Base-by-base conservation (phyloP, 1,140 invertebrate genomes). In the Himalopsyche phryganea region DNA sequence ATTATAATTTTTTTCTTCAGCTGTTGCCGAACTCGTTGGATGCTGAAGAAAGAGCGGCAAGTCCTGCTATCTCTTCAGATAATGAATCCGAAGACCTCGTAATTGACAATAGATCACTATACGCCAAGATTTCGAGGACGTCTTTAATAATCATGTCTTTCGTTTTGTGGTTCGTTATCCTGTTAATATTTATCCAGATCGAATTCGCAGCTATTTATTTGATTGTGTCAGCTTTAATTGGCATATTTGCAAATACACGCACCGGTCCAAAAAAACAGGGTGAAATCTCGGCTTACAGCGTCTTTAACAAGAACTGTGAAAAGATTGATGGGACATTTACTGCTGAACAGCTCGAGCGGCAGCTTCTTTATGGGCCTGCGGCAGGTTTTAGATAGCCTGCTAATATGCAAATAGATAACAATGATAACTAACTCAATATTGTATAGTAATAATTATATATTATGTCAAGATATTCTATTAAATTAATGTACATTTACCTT, bases 231-330 rank as follows among this genome's bases (percentile, higher is more conserved):
- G 72, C 82, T 0, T 78, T 98, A 44, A 67, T 90, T 64, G 82
- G 90, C 15, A 91, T 98, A 42, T 97, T 84, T 69, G 75, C 84
- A 0, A 98, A 94, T 70, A 94, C 92, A 32, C 75, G 91, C 42
- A 88, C 87, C 2, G 76, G 80, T 6, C 81, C 83, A 14, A 90
- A 82, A 69, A 84, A 80, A 51, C 73, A 71, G 40, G 85, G 86
- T 32, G 91, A 95, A 81, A 71, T 90, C 0, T 98, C 93, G 77
- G 95, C 96, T 0, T 99, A 98, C 72, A 98, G 95, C 50, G 96
- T 98, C 0, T 98, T 98, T 70, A 98, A 99, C 83, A 86, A 89
- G 60, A 87, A 96, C 67, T 98, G 91, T 78, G 83, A 92, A 70
- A 83, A 90, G 48, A 90, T 98, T 59, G 88, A 96, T 65, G 96